These are phyloP conservation scores for Nephotettix cincticeps DNA, from an alignment of 1,140 invertebrate genomes.

Conservation along the genomic window DNA sequence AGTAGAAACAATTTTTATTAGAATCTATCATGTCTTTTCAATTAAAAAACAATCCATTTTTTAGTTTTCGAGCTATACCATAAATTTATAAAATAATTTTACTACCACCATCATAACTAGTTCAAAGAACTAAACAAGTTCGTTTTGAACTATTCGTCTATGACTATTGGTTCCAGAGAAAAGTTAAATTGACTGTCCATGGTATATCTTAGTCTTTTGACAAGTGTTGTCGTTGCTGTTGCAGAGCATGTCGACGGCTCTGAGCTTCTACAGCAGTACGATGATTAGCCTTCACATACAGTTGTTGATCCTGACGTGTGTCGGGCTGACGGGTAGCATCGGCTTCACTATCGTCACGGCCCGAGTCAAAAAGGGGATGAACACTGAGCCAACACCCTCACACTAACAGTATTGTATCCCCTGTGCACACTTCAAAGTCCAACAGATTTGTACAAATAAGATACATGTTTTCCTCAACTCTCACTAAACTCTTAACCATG, in stretches of 20 bases:
- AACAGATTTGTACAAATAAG: too few relatives aligned
- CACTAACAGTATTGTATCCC: background rate
- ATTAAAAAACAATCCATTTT: too few relatives aligned
- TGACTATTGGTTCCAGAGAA: too few relatives aligned
- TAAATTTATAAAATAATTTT: too few relatives aligned
- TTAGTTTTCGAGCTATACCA: too few relatives aligned
- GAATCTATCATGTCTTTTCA: background rate
- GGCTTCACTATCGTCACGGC: slow-evolving; percentile 55
- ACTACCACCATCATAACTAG: too few relatives aligned
- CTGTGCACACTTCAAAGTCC: too few relatives aligned
- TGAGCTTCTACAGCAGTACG: slow-evolving; percentile 85
- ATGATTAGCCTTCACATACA: slow-evolving; percentile 73
- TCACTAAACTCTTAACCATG: too few relatives aligned
- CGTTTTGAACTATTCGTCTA: too few relatives aligned
- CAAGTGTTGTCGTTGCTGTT: slow-evolving; percentile 42
- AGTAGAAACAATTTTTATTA: background rate
- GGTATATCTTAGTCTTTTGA: background rate
- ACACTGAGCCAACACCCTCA: background rate
- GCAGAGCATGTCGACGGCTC: slow-evolving; percentile 84
- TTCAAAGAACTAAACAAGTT: background rate
- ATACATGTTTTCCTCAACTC: too few relatives aligned
- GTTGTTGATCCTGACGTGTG: slow-evolving; percentile 69
- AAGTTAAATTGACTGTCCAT: too few relatives aligned
- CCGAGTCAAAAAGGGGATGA: background rate
- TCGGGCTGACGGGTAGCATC: slow-evolving; percentile 71